phyloP scores from a whole-genome alignment of 2,888 invertebrate species.

The Nephrotoma guestfalica region DNA sequence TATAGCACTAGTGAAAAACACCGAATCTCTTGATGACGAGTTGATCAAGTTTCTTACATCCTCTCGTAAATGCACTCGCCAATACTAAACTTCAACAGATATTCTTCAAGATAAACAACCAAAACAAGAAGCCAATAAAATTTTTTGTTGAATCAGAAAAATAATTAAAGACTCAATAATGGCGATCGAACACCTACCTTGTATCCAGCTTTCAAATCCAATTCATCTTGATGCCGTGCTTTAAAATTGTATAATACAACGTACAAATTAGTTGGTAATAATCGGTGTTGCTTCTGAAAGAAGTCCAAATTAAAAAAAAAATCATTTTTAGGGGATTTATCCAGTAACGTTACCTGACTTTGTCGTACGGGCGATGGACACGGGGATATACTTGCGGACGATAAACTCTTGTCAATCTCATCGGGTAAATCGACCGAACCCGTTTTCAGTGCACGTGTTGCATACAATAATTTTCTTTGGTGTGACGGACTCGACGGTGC shows the following conservation, averaged over 20 bases:
- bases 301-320: background rate
- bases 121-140: too few species aligned
- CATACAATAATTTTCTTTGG: slow-evolving; percentile 62
- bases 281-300: slow-evolving; percentile 60
- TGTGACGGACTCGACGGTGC: slow-evolving; percentile 89
- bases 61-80: too few species aligned
- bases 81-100: too few species aligned
- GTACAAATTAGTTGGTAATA: slow-evolving; percentile 81
- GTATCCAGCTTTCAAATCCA: slow-evolving; percentile 86
- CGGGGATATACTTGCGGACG: slow-evolving; percentile 85
- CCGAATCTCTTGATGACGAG: too few species aligned
- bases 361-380: slow-evolving; percentile 74
- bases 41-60: too few species aligned
- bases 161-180: background rate
- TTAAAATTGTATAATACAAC: slow-evolving; percentile 93
- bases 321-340: slow-evolving; percentile 15
- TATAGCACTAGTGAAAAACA: too few species aligned
- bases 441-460: slow-evolving; percentile 67
- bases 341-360: slow-evolving; percentile 22
- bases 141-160: background rate
- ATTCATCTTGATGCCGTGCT: slow-evolving; percentile 82
- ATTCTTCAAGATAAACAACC: too few species aligned
- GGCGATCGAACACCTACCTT: slow-evolving; percentile 26
- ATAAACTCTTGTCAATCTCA: slow-evolving; percentile 79
- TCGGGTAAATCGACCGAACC: slow-evolving; percentile 89